A percentile compares a stretch with the other conserved stretches of the same genome.
These are phyloP conservation scores for Morpho deidamia DNA, from an alignment of 2,888 invertebrate genomes.

Conservation along the genomic window DNA sequence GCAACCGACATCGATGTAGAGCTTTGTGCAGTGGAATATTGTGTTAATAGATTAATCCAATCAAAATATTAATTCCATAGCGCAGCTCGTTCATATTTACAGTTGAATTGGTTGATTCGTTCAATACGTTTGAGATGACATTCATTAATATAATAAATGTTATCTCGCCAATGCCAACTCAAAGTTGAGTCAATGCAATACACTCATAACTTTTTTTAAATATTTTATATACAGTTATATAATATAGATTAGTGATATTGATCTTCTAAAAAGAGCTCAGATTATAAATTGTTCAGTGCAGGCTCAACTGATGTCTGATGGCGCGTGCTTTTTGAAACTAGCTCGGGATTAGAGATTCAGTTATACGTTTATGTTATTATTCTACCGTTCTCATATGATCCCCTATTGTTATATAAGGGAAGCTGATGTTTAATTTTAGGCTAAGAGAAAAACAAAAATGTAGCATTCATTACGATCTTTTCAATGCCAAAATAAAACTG, in stretches of 20 bases:
- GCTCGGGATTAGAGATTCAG: constrained; percentile 57
- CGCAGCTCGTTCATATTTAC: constrained; percentile 60
- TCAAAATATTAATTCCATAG: constrained; percentile 73
- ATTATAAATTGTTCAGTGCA: constrained; percentile 57
- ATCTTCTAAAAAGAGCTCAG: constrained; percentile 42
- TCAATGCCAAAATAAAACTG: too few species aligned
- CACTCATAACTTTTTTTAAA: too few species aligned
- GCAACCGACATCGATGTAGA: constrained; percentile 32
- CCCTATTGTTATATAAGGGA: constrained; percentile 39
- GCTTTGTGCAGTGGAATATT: constrained; percentile 56
- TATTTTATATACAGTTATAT: too few species aligned
- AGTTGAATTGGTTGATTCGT: constrained; percentile 63
- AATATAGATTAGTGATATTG: not conserved
- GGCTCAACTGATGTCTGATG: constrained; percentile 34
- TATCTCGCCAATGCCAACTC: constrained; percentile 19
- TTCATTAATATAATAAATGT: constrained; percentile 33
- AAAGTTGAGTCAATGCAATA: too few species aligned
- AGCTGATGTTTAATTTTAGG: too few species aligned
- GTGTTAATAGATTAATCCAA: constrained; percentile 75
- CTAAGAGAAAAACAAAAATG: constrained; percentile 33
- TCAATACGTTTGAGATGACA: constrained; percentile 51
- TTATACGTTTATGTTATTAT: constrained; percentile 59
- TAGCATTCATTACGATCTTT: too few species aligned
- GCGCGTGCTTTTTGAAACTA: constrained; percentile 56
- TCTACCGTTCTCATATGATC: constrained; percentile 45